Percentiles rank a stretch among this genome's conserved stretches.
phyloP scores from a whole-genome alignment of 2,113 vertebrate species.

The Zapus hudsonius region DNA sequence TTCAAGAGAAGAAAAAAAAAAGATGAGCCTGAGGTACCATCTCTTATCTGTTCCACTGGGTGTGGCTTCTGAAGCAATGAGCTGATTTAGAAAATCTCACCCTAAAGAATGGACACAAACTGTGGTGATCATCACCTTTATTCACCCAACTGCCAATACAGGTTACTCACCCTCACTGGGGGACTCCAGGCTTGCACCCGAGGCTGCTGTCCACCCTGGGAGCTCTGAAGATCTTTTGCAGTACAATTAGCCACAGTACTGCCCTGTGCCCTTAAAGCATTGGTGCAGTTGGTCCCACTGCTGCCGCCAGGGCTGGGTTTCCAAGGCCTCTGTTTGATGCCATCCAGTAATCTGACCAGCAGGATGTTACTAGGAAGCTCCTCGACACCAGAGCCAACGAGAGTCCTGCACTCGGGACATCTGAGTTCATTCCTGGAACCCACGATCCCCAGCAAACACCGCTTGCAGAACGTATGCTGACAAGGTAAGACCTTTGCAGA shows the following conservation, averaged over 20 bases:
- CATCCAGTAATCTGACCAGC: conserved; percentile 96
- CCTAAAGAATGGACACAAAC: conserved; percentile 8
- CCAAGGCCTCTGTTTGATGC: conserved; percentile 97
- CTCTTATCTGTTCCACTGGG: background rate
- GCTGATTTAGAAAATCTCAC: conserved; percentile 32
- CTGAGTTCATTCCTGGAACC: conserved; percentile 95
- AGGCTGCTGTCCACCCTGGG: conserved; percentile 89
- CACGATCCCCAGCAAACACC: conserved; percentile 96
- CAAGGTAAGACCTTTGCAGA: conserved; percentile 98
- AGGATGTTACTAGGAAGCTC: conserved; percentile 98
- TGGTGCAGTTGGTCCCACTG: conserved; percentile 80
- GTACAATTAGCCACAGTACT: conserved; percentile 81
- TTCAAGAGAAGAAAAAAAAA: background rate
- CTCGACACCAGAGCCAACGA: conserved; percentile 95
- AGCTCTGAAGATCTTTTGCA: conserved; percentile 88
- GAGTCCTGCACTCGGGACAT: conserved; percentile 96
- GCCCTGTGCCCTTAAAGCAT: conserved; percentile 81
- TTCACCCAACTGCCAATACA: background rate
- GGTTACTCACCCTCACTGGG: conserved; percentile 93
- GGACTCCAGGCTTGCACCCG: conserved; percentile 94
- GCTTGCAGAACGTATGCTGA: conserved; percentile 98
- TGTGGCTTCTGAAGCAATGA: conserved; percentile 28
- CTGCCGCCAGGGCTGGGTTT: conserved; percentile 85
- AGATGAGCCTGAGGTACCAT: background rate
- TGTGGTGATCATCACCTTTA: background rate